phyloP scores from a whole-genome alignment of 1,140 invertebrate species.

The Hirudo medicinalis region DNA sequence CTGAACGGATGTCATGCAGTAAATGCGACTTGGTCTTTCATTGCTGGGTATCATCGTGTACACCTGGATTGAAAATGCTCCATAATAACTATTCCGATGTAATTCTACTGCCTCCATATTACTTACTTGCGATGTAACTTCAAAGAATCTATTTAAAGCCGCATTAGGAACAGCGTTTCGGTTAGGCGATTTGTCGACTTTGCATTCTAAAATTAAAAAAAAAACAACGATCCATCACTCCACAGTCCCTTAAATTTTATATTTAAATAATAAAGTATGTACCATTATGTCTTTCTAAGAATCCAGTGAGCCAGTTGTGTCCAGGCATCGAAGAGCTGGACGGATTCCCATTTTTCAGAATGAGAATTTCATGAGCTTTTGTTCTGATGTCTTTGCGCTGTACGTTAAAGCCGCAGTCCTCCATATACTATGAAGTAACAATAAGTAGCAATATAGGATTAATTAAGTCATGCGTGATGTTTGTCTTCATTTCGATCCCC shows the following conservation, averaged over 20 bases:
- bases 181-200: too few relatives aligned
- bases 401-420: conserved; percentile 20
- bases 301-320: conserved; percentile 25
- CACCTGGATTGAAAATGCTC: not conserved
- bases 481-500: too few relatives aligned
- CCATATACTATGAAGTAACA: conserved; percentile 22
- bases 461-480: too few relatives aligned
- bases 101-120: too few relatives aligned
- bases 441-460: too few relatives aligned
- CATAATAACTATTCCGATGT: too few relatives aligned
- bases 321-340: conserved; percentile 19
- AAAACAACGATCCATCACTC: too few relatives aligned
- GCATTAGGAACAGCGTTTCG: too few relatives aligned
- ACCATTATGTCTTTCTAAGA: conserved; percentile 23
- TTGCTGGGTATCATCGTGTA: conserved; percentile 13
- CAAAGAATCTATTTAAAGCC: too few relatives aligned
- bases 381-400: conserved; percentile 17
- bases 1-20: conserved; percentile 8
- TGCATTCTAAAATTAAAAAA: too few relatives aligned
- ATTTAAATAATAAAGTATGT: not conserved
- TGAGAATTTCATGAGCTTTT: conserved; percentile 21
- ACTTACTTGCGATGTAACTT: too few relatives aligned
- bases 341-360: conserved; percentile 16
- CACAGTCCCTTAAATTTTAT: too few relatives aligned
- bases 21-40: conserved; percentile 14